Conservation (phyloP, 1,140 invertebrate species). For the Rhyzopertha dominica region DNA sequence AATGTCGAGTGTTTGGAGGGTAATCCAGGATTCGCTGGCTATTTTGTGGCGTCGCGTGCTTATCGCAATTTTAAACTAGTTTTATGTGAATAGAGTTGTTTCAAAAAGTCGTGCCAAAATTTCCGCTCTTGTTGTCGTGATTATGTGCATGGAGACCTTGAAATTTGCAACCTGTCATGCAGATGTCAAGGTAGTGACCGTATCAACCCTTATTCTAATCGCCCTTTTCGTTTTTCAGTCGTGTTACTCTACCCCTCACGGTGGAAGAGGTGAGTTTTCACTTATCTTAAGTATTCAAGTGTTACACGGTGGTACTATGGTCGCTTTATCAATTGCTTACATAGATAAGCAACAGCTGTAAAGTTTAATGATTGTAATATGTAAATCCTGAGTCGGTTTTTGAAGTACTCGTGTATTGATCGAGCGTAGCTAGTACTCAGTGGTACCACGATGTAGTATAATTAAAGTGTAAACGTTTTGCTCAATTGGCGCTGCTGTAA, state of each 20-base stretch:
- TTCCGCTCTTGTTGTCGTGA: no score
- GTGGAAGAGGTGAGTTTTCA: constrained; percentile 63
- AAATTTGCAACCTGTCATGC: no score
- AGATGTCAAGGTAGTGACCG: no score
- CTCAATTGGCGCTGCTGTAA: no score
- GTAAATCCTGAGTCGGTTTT: constrained; percentile 9
- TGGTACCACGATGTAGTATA: constrained; percentile 7
- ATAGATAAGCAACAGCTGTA: constrained; percentile 8
- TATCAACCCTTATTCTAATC: no score
- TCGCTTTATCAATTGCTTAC: constrained; percentile 4
- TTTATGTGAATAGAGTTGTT: no score
- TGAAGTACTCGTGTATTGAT: constrained; percentile 7
- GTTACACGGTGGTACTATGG: constrained; percentile 2
- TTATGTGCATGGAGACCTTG: no score
- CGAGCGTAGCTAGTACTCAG: constrained; percentile 1
- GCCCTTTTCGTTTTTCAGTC: constrained; percentile 56
- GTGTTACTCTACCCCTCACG: constrained; percentile 67
- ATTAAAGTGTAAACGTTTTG: no score
- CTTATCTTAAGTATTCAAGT: constrained; percentile 4
- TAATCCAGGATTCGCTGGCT: constrained; percentile 14
- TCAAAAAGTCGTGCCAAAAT: no score
- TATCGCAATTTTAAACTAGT: constrained; percentile 18
- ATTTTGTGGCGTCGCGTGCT: constrained; percentile 12
- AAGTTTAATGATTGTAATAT: constrained; percentile 6
- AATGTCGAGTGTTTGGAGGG: background rate